Evolutionary conservation across 2,113 vertebrate species (phyloP).

Genomic region (Puma concolor): DNA sequence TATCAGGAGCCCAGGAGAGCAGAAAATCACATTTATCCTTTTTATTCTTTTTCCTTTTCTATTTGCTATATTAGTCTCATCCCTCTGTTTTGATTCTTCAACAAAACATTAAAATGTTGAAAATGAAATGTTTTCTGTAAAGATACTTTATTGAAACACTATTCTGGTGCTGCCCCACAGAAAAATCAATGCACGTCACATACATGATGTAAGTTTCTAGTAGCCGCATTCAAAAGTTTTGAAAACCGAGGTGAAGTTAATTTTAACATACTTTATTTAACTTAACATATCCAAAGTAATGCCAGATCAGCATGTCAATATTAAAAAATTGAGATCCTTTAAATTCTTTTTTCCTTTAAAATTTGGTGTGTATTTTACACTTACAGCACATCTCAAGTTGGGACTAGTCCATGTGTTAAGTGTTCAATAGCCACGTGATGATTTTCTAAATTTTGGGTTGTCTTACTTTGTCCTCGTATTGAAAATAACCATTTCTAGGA

Average conservation of each 20-base stretch:
- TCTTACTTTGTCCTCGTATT: neutral
- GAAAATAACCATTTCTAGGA: neutral
- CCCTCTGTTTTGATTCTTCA: neutral
- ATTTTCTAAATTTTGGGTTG: neutral
- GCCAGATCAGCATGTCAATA: neutral
- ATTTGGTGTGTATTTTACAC: neutral
- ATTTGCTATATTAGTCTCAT: neutral
- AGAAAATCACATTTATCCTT: neutral
- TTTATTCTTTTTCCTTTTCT: neutral
- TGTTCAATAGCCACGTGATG: neutral
- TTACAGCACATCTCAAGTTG: neutral
- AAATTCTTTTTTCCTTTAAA: neutral
- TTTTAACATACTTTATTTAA: slow-evolving; percentile 19
- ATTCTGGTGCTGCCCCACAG: neutral
- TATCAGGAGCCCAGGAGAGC: neutral
- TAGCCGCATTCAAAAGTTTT: neutral
- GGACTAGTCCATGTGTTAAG: neutral
- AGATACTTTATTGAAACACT: neutral
- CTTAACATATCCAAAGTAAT: neutral
- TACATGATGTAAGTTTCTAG: neutral
- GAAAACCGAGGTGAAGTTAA: neutral
- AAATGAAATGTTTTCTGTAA: neutral
- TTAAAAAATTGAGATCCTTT: neutral
- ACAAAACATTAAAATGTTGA: slow-evolving; percentile 34
- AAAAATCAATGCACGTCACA: neutral